A percentile compares a stretch with the other conserved stretches of the same genome.
Evolutionary conservation across 2,113 vertebrate species (phyloP).

Genomic region (Tragelaphus scriptus): DNA sequence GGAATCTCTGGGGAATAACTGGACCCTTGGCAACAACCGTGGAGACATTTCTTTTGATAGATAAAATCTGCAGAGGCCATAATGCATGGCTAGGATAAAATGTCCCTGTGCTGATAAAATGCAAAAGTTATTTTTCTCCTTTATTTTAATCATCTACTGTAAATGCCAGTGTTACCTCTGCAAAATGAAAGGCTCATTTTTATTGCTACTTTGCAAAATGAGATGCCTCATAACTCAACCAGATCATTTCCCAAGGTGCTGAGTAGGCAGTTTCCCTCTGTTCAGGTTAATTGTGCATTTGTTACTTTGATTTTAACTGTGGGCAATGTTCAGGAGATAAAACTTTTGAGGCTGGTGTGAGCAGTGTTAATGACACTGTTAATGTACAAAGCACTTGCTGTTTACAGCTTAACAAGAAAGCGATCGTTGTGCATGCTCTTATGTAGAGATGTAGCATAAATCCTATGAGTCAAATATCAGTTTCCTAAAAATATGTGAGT

Average conservation of each 20-base stretch:
- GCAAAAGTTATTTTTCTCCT: conserved; percentile 51
- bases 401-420: not conserved
- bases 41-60: conserved; percentile 35
- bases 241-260: conserved; percentile 37
- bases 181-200: conserved; percentile 52
- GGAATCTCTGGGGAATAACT: not conserved
- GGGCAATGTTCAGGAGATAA: not conserved
- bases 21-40: not conserved
- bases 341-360: not conserved
- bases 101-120: conserved; percentile 16
- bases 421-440: not conserved
- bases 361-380: not conserved
- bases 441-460: not conserved
- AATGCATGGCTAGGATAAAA: conserved; percentile 10
- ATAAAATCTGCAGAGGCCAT: conserved; percentile 41
- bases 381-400: not conserved
- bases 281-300: conserved; percentile 65
- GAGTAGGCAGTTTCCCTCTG: conserved; percentile 32
- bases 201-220: conserved; percentile 61
- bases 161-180: conserved; percentile 53
- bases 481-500: not conserved
- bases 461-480: not conserved
- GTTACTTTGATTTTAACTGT: conserved; percentile 41
- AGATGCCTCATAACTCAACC: conserved; percentile 52
- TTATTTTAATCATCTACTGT: conserved; percentile 60